Base-by-base conservation (phyloP, 2,797 vertebrate species). In the Hyperoplus lanceolatus region DNA sequence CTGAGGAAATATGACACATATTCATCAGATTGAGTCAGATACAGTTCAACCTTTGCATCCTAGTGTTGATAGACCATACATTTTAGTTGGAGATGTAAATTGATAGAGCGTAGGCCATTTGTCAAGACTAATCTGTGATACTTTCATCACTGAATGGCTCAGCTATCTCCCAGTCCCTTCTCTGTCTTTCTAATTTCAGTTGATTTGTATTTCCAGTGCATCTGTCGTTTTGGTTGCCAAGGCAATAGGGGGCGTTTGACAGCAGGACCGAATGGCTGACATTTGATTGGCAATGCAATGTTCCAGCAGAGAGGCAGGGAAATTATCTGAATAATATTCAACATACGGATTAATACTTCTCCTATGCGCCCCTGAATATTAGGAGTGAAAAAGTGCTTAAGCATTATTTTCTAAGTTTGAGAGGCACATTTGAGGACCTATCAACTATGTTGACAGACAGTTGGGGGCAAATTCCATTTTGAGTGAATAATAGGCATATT, bases 221-320 rank as follows among this genome's bases (percentile, higher is more conserved):
- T 70, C 59, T 83, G 75, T 69, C 49, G 15, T 83, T 83, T 83
- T 67, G 57, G 80, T 88, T 91, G 76, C 80, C 48, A 54, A 68
- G 79, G 69, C 77, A 79, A 75, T 89, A 73, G 88, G 75, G 62
- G 16, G 66, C 53, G 45, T 59, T 70, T 88, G 87, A 86, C 71
- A 54, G 82, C 70, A 54, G 75, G 83, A 79, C 83, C 41, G 48
- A 79, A 74, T 68, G 41, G 46, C 43, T 75, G 87, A 75, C 76
- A 63, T 73, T 81, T 94, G 93, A 94, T 82, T 93, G 93, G 87
- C 92, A 90, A 71, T 29, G 29, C 67, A 83, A 80, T 76, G 86
- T 91, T 92, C 72, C 75, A 73, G 66, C 61, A 79, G 77, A 90
- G 80, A 82, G 36, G 58, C 70, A 29, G 46, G 53, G 67, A 86